Base-by-base conservation (phyloP, 2,113 vertebrate genomes). In the Indri indri region DNA sequence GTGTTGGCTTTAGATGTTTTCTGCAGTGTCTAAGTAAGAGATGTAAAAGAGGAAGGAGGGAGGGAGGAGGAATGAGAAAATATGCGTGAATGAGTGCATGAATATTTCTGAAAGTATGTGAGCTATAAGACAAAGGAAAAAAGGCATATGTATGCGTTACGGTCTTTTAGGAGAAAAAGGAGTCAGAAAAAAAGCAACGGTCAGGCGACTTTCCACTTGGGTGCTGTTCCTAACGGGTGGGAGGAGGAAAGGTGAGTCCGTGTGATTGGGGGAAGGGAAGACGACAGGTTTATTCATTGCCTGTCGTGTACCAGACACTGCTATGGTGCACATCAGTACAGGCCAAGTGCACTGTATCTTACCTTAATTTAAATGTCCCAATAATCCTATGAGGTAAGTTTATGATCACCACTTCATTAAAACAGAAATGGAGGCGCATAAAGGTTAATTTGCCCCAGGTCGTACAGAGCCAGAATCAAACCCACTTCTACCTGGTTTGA, bases 151-250 rank as follows among this genome's bases (percentile, higher is more conserved):
- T 25, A 8, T 25, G 10, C 3, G 7, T 54, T 80, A 68, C 74
- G 59, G 88, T 65, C 84, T 87, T 92, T 54, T 47, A 80, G 71
- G 61, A 93, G 65, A 37, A 88, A 73, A 77, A 32, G 71, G 2
- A 40, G 16, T 14, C 22, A 63, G 34, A 71, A 85, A 37, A 66
- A 73, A 22, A 45, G 25, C 63, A 66, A 4, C 1, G 59, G 79
- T 45, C 73, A 40, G 25, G 77, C 6, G 47, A 76, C 52, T 96
- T 97, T 91, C 66, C 50, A 68, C 74, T 42, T 82, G 79, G 87
- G 42, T 59, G 84, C 40, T 32, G 34, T 37, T 83, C 73, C 86
- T 93, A 42, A 79, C 52, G 94, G 93, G 68, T 87, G 54, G 13
- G 32, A 77, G 54, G 74, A 79, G 79, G 79, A 81, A 82, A 82